Evolutionary conservation across 1,140 invertebrate species (phyloP), one percentile per base, ranked within the genome.

Genomic region (Meloidogyne floridensis): DNA sequence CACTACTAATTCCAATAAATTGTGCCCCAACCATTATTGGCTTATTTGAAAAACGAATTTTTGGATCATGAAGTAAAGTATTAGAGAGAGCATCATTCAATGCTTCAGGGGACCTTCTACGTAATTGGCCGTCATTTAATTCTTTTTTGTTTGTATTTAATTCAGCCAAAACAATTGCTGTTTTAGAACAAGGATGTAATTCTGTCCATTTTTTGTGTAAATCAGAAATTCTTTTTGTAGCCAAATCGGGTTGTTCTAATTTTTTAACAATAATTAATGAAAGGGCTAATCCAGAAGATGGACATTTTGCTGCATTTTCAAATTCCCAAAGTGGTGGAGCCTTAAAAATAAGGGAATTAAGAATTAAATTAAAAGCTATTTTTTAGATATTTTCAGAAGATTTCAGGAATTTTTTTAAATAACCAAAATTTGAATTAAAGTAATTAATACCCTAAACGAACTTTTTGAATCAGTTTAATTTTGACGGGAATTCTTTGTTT

Each of bases 281-380:
- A 59, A 59, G 11, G 6, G 56, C 13, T 59, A 59, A 59, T n/a
- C 56, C 56, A 59, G 56, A 59, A 59, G 56, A 59, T 59, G 56
- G 56, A 59, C 56, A 59, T 59, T 59, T 59, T 59, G 56, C 56
- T 59, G 56, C 56, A 59, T 59, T 59, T 59, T 59, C 56, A 59
- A 59, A 59, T 59, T 59, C 56, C 56, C 56, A 59, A 59, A 59
- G 56, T 15, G 56, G 56, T 15, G 56, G 56, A 15, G 56, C 56
- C 56, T 59, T 59, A 59, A 59, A 4, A 56, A 56, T 11, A 56
- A 56, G 10, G 13, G 10, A 56, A 56, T 56, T 56, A 9, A 11
- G 32, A 32, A 32, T 32, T 32, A 32, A 20, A 32, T 2, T 32
- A 32, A 32, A 32, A 32, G 32, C 32, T 32, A 32, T 32, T 32